Base-by-base conservation (phyloP, 2,113 vertebrate species). In the Muscicapa adusta region DNA sequence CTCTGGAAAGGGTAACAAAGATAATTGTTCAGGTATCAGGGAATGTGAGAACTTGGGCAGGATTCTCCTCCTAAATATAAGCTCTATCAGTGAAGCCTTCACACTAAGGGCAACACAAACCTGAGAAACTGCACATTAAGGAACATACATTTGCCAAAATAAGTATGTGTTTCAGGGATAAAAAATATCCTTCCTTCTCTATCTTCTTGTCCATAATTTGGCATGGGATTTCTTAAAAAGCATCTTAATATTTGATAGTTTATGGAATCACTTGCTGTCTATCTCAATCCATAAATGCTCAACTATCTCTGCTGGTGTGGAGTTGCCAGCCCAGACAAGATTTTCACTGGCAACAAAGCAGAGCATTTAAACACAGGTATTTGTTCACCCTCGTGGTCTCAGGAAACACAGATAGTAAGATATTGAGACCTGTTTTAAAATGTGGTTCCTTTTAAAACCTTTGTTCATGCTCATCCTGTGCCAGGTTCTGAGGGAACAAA, bases 211-310 rank as follows among this genome's bases (percentile, higher is more conserved):
- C 36, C 12, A 1, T 43, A 68, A 36, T 43, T 45, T 40, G 65
- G 40, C 26, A 24, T 6, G 9, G 20, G 10, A 29, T 85, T 88
- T 87, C 61, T 24, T 1, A 63, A 90, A 71, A 43, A 0, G 0
- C 26, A 60, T 9, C 40, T 85, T 72, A 51, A 43, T 47, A 9
- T 85, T 82, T 60, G 33, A 24, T 13, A 2, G 24, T 25, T 67
- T 56, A 63, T 82, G 29, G 76, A 67, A 82, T 71, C 16, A 12
- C 9, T 76, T 68, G 18, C 29, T 57, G 4, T 65, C n/a, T 34
- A 4, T 60, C n/a, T 53, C 40, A 86, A 47, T 13, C 31, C 19
- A 48, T 57, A 68, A 61, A n/a, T 53, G 47, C 48, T 67, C n/a
- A 67, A 5, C 34, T 31, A 18, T 43, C 9, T 57, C 36, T 85